Percentiles rank a stretch among this genome's conserved stretches.
Evolutionary conservation across 2,797 vertebrate genomes (phyloP).

Genomic region (Hylomyscus alleni): DNA sequence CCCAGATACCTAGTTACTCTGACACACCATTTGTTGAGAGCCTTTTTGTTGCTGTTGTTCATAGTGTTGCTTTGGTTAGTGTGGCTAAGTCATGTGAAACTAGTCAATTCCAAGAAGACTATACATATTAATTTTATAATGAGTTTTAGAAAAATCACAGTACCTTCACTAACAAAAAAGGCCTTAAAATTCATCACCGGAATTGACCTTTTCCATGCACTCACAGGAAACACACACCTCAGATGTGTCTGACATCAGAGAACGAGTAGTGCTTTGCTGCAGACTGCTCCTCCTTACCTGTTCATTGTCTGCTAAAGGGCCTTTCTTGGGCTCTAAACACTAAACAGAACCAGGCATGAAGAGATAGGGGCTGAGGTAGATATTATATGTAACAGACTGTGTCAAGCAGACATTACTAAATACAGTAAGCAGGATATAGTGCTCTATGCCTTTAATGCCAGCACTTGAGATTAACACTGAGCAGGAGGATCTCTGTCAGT

Average conservation of each 20-base stretch:
- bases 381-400: not conserved
- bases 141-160: constrained; percentile 36
- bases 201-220: constrained; percentile 5
- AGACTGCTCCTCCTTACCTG: not conserved
- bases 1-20: not conserved
- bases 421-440: not conserved
- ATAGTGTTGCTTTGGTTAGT: not conserved
- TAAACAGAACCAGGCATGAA: not conserved
- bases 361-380: not conserved
- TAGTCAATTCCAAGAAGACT: not conserved
- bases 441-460: not conserved
- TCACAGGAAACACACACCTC: not conserved
- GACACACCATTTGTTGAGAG: not conserved
- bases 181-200: not conserved
- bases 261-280: not conserved
- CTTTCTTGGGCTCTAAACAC: not conserved
- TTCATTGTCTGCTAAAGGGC: not conserved
- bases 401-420: not conserved
- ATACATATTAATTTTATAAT: constrained; percentile 32
- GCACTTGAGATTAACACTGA: not conserved
- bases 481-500: too few species aligned
- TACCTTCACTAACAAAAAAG: constrained; percentile 7
- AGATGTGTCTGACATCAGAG: not conserved
- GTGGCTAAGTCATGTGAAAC: constrained; percentile 12
- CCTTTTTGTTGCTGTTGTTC: not conserved